Evolutionary conservation across 2,888 invertebrate species (phyloP), one percentile per base, ranked within the genome.

Genomic region (Aplocera efformata): DNA sequence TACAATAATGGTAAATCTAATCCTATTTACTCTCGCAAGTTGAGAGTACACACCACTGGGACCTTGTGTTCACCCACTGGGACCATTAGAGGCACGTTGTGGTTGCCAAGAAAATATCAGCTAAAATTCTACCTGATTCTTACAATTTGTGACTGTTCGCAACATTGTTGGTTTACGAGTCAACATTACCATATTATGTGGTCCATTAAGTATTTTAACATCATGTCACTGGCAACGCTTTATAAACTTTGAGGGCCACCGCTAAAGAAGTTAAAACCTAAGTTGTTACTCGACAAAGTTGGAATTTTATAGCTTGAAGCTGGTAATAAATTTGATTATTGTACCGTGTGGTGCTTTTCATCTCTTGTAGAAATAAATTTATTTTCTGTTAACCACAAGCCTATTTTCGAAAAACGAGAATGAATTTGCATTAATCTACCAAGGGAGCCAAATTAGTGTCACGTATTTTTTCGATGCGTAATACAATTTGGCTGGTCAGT

Each of bases 171-270:
- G 28, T 63, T 63, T 60, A 71, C 34, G 66, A 52, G 56, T 44
- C 42, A 56, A 53, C 60, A 62, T 67, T 56, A 58, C 50, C 56
- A 59, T 62, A 65, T 65, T 58, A 63, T 58, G 58, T 47, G 62
- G 58, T 47, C 53, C 61, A 61, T 67, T 68, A 65, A 66, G 47
- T 57, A 61, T 60, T 67, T 63, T 62, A 65, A 63, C 66, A 60
- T 60, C 56, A 47, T 60, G 64, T 59, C 60, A 44, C 50, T 53
- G 29, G 50, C 42, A 49, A 45, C 52, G 57, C 53, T 60, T 63
- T 61, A 54, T 63, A 54, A 60, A 63, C 47, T 63, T 63, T 53
- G 25, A 51, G 48, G 52, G 40, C 33, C 45, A 42, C 36, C 8
- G 32, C 13, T 43, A 49, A 35, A 31, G 40, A 31, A 10, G 37